Evolutionary conservation across 2,888 invertebrate species (phyloP).

Genomic region (Xanthia togata): DNA sequence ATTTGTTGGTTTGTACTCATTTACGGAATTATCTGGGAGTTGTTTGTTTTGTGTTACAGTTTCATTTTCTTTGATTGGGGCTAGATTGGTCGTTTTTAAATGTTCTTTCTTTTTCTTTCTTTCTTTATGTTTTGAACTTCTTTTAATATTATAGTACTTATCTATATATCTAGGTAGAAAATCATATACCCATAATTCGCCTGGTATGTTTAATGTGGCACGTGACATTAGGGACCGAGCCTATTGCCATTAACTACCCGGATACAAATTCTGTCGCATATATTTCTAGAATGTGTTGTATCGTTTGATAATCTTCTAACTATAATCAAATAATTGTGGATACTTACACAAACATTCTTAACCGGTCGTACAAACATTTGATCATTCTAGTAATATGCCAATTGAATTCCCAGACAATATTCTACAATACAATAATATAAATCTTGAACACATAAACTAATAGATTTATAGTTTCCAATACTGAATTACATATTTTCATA

Average conservation of each 20-base stretch:
- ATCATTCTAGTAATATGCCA: constrained; percentile 30
- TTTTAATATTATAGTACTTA: neutral
- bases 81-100: neutral
- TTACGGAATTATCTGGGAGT: constrained; percentile 27
- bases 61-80: neutral
- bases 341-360: neutral
- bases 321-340: neutral
- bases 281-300: neutral
- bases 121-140: neutral
- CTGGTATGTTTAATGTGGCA: neutral
- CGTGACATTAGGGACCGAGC: neutral
- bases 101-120: too few relatives aligned
- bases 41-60: neutral
- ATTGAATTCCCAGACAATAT: constrained; percentile 32
- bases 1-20: constrained; percentile 43
- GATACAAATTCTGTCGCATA: neutral
- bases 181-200: neutral
- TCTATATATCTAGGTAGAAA: neutral
- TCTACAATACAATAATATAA: constrained; percentile 22
- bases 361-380: constrained; percentile 2
- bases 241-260: neutral
- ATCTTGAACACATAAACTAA: constrained; percentile 9
- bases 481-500: constrained; percentile 33
- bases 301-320: neutral
- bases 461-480: constrained; percentile 23